Conservation (phyloP, 2,888 invertebrate genomes). For the Drosophila antonietae region DNA sequence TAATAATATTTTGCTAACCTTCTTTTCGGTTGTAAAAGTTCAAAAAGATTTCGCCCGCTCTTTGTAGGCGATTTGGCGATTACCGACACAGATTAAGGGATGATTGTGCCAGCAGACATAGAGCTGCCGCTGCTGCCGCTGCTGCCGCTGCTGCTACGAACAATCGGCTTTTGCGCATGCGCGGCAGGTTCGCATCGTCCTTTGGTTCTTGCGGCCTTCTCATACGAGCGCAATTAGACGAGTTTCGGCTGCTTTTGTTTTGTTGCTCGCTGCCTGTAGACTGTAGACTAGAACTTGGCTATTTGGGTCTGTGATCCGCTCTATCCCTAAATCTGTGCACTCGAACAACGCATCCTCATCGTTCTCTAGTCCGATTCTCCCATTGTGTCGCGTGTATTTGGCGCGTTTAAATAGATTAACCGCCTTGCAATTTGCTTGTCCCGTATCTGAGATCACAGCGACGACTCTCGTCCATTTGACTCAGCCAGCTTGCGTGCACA, state of each 20-base stretch:
- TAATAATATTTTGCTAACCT: constrained; percentile 82
- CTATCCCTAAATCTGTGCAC: constrained; percentile 78
- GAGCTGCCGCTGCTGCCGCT: background rate
- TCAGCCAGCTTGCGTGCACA: constrained; percentile 48
- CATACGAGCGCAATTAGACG: constrained; percentile 79
- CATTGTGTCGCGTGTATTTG: constrained; percentile 81
- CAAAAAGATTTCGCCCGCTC: constrained; percentile 83
- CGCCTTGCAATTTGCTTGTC: constrained; percentile 84
- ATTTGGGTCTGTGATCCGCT: constrained; percentile 72
- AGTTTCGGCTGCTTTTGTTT: constrained; percentile 70
- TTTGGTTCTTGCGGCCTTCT: constrained; percentile 30
- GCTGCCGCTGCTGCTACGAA: constrained; percentile 3
- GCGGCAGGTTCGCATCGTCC: constrained; percentile 57
- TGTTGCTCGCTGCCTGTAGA: constrained; percentile 3
- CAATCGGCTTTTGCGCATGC: constrained; percentile 68
- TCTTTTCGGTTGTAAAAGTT: constrained; percentile 81
- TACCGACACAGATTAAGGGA: constrained; percentile 84
- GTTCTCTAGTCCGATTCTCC: constrained; percentile 26
- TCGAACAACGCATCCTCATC: constrained; percentile 54
- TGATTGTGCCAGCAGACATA: constrained; percentile 62
- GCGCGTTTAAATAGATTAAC: constrained; percentile 85
- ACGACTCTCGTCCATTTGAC: constrained; percentile 18
- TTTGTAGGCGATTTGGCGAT: constrained; percentile 80
- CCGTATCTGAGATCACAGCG: constrained; percentile 63
- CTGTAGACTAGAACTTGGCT: constrained; percentile 12